A percentile compares a stretch with the other conserved stretches of the same genome.
Conservation (phyloP, 2,888 invertebrate genomes). For the Agonopterix heracliana region DNA sequence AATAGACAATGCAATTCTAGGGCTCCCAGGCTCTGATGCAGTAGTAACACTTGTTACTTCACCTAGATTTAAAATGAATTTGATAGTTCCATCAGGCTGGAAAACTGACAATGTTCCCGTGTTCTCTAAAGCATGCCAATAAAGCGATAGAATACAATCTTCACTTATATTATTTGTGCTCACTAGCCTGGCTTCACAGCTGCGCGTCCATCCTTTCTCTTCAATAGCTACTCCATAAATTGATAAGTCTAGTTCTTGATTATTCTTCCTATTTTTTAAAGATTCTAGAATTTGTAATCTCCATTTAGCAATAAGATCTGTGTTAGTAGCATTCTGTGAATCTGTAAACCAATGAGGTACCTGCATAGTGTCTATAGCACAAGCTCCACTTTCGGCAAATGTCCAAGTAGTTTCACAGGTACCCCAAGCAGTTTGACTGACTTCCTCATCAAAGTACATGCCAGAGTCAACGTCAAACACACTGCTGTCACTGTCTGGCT, state of each 20-base stretch:
- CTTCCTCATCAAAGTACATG: constrained; percentile 87
- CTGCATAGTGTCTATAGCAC: constrained; percentile 82
- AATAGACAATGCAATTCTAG: constrained; percentile 84
- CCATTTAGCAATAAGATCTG: constrained; percentile 85
- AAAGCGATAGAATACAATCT: constrained; percentile 87
- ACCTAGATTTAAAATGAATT: constrained; percentile 82
- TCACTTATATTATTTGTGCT: constrained; percentile 75
- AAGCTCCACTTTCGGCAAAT: constrained; percentile 88
- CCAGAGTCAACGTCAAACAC: constrained; percentile 89
- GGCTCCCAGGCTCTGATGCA: constrained; percentile 87
- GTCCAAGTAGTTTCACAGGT: constrained; percentile 89
- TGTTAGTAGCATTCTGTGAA: constrained; percentile 73
- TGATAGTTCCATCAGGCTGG: constrained; percentile 86
- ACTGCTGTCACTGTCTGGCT: constrained; percentile 88
- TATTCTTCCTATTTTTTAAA: constrained; percentile 76
- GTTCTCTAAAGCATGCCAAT: constrained; percentile 85
- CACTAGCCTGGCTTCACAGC: constrained; percentile 85
- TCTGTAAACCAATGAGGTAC: constrained; percentile 88
- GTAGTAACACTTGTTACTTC: constrained; percentile 86
- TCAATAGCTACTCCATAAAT: constrained; percentile 87
- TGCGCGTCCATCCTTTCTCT: constrained; percentile 90
- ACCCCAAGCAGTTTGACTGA: constrained; percentile 84
- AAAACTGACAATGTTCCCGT: constrained; percentile 85
- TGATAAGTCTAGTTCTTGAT: constrained; percentile 66
- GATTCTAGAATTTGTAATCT: constrained; percentile 82